A percentile compares a stretch with the other conserved stretches of the same genome.
Evolutionary conservation across 2,113 vertebrate genomes (phyloP).

Genomic region (Rhineura floridana): DNA sequence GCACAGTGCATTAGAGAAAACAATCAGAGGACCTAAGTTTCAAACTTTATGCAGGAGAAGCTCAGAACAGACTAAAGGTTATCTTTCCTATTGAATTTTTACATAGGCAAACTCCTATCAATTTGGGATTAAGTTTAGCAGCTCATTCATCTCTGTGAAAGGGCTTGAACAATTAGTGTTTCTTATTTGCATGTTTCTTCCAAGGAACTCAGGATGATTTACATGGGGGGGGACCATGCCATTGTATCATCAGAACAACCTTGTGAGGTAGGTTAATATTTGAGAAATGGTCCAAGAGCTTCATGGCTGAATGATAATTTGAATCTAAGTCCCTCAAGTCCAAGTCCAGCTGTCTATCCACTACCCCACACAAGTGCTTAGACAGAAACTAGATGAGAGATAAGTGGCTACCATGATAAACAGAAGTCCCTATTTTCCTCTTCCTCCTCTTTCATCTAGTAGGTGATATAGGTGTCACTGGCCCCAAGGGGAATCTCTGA

Average conservation of each 20-base stretch:
- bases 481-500: too few species aligned
- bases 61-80: background rate
- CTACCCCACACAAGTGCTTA: background rate
- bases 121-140: background rate
- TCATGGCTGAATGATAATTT: too few species aligned
- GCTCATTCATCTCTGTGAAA: conserved; percentile 15
- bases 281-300: background rate
- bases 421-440: too few species aligned
- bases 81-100: background rate
- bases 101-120: background rate
- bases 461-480: too few species aligned
- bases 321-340: background rate
- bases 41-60: background rate
- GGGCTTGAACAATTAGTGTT: background rate
- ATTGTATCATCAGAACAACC: background rate
- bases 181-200: background rate
- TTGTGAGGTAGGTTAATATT: background rate
- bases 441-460: too few species aligned
- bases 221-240: background rate
- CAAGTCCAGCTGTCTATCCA: background rate
- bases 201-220: background rate
- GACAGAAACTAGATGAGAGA: background rate
- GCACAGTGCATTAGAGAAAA: background rate
- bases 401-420: background rate
- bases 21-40: background rate